A percentile compares a stretch with the other conserved stretches of the same genome.
Conservation (phyloP, 2,113 vertebrate genomes). For the Merops nubicus region DNA sequence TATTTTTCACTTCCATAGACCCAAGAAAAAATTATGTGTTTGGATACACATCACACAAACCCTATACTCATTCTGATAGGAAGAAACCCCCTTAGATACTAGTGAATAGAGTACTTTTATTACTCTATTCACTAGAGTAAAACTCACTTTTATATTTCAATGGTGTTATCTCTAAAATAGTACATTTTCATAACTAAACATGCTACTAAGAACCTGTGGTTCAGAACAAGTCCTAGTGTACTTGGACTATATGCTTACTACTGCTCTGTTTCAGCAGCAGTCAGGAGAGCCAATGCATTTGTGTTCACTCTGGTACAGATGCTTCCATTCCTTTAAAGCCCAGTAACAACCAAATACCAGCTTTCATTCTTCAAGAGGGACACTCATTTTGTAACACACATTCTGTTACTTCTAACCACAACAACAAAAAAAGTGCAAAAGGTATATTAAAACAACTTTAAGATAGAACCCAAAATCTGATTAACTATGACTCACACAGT, state of each 20-base stretch:
- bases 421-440: neutral
- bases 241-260: neutral
- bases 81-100: neutral
- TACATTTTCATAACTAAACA: neutral
- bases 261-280: neutral
- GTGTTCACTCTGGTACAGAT: neutral
- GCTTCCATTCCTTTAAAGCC: neutral
- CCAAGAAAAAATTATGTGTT: neutral
- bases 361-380: neutral
- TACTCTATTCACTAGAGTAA: no score
- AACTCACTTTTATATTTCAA: neutral
- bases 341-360: neutral
- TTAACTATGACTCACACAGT: neutral
- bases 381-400: neutral
- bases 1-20: neutral
- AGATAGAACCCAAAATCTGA: neutral
- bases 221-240: neutral
- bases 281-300: neutral
- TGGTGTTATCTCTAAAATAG: neutral
- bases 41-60: neutral
- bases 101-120: neutral
- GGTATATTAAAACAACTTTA: neutral
- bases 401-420: neutral
- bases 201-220: neutral
- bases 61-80: neutral